Percentiles rank a stretch among this genome's conserved stretches.
phyloP scores from a whole-genome alignment of 2,888 invertebrate species.

The Idaea straminata region DNA sequence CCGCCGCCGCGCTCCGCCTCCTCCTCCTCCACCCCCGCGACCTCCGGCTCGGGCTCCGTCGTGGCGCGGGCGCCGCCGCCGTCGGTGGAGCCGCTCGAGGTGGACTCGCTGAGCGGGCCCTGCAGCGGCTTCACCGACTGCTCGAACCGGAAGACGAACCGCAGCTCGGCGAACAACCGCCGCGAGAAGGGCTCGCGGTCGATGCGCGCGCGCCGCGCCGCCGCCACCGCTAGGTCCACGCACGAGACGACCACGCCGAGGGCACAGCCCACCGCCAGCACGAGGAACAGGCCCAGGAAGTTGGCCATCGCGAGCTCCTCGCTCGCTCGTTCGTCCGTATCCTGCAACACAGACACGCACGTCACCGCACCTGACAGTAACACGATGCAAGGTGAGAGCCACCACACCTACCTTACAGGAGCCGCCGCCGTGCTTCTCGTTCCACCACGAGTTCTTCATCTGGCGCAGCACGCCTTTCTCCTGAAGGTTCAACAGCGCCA shows the following conservation, averaged over 20 bases:
- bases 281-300: conserved; percentile 90
- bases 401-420: conserved; percentile 80
- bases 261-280: conserved; percentile 84
- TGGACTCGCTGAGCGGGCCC: conserved; percentile 41
- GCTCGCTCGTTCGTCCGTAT: conserved; percentile 51
- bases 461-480: conserved; percentile 88
- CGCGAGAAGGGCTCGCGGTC: conserved; percentile 38
- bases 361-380: too few species aligned
- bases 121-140: conserved; percentile 60
- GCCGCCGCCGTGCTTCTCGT: conserved; percentile 88
- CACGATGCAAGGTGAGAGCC: too few species aligned
- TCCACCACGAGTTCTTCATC: conserved; percentile 95
- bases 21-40: conserved; percentile 23
- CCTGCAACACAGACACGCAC: conserved; percentile 33
- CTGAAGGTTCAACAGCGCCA: conserved; percentile 91
- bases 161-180: conserved; percentile 57
- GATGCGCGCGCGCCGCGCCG: conserved; percentile 44
- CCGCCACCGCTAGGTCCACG: conserved; percentile 76
- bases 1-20: conserved; percentile 23
- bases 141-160: conserved; percentile 67
- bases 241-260: conserved; percentile 83
- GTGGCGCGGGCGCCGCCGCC: conserved; percentile 18
- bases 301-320: conserved; percentile 83
- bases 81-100: conserved; percentile 27
- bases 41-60: conserved; percentile 20